Base-by-base conservation (phyloP, 2,797 vertebrate genomes). In the Adelosebastes latens region DNA sequence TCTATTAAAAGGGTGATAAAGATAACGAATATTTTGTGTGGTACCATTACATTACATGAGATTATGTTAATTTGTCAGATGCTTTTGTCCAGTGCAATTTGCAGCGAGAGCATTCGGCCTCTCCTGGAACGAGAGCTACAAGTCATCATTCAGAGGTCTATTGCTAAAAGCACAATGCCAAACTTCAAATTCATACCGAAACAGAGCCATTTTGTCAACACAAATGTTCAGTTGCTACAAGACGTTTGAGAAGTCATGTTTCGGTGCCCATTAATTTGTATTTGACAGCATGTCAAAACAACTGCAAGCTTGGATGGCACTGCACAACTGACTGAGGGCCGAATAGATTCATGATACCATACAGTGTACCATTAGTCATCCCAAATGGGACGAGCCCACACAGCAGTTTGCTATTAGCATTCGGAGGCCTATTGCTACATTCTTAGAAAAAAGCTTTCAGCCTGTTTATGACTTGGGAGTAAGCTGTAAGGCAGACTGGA, bases 391-490 rank as follows among this genome's bases (percentile, higher is more conserved):
- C 78, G 24, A 36, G 60, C 63, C 66, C 64, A 72, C 46, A 49
- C 78, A 81, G 72, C 75, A 63, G 67, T 71, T 79, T 53, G 49
- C 76, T 83, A 62, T 92, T 90, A 90, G 91, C 85, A 90, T 91
- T 94, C 75, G 29, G 74, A 89, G 81, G 81, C 83, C 79, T 82
- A 73, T 89, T 86, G 92, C 93, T 91, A 90, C 92, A 94, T 94
- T 94, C 91, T 91, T 87, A 65, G 72, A 82, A 80, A 85, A 87
- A 92, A 80, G 84, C 80, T 77, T 83, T 82, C 39, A 49, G 75
- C 6, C 32, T 84, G 73, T 94, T 94, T 93, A 94, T 91, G 91
- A 94, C 90, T 90, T 91, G 64, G 80, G 88, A 92, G 88, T 90
- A 91, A 93, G 90, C 90, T 94, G 89, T 81, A 91, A 95, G 72